Percentiles rank a stretch among this genome's conserved stretches.
Evolutionary conservation across 2,888 invertebrate genomes (phyloP).

Genomic region (Euphydryas editha): DNA sequence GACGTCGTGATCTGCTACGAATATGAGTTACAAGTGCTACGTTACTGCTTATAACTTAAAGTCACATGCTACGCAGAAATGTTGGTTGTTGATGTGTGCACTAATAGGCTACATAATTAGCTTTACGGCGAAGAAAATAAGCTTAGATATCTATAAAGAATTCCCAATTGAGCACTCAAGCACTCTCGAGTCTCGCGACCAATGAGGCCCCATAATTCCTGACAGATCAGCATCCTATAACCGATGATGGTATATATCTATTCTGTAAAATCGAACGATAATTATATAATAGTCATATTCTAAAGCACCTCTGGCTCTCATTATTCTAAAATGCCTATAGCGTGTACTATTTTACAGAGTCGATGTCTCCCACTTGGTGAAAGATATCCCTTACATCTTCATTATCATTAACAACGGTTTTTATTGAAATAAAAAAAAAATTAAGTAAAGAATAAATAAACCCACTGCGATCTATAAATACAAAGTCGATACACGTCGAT

Average conservation of each 20-base stretch:
- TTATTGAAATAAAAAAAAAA: too few species aligned
- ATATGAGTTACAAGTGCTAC: constrained; percentile 14
- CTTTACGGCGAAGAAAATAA: neutral
- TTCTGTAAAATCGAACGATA: neutral
- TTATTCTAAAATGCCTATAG: neutral
- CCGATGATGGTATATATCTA: too few species aligned
- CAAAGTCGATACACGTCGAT: neutral
- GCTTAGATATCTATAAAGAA: too few species aligned
- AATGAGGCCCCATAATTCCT: too few species aligned
- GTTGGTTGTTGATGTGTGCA: neutral
- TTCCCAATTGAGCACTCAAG: too few species aligned
- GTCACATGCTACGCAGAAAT: neutral
- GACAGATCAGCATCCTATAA: too few species aligned
- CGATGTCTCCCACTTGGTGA: too few species aligned
- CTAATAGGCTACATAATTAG: neutral
- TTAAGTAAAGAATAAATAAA: neutral
- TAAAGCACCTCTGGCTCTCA: neutral
- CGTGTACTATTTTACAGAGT: too few species aligned
- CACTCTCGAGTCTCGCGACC: too few species aligned
- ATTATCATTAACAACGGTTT: too few species aligned
- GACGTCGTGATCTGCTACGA: neutral
- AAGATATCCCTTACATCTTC: too few species aligned
- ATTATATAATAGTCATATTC: neutral
- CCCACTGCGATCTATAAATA: neutral
- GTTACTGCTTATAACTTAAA: neutral